These are phyloP conservation scores for Ciconia boyciana DNA, from an alignment of 2,113 vertebrate species.

Conservation along the genomic window DNA sequence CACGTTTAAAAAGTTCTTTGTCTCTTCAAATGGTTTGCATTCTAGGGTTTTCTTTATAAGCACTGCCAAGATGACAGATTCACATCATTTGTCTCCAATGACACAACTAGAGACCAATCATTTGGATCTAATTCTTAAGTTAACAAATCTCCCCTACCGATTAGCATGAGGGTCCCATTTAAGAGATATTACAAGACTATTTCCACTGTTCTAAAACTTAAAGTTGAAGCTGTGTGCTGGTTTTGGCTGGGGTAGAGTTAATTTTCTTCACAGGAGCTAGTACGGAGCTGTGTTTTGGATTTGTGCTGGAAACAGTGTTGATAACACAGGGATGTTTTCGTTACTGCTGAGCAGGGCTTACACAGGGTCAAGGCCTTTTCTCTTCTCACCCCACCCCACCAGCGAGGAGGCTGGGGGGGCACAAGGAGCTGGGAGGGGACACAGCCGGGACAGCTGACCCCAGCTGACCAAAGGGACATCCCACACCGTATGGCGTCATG, in stretches of 20 bases:
- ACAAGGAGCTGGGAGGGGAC: neutral
- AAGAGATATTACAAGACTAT: neutral
- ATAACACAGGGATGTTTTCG: neutral
- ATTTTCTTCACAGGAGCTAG: neutral
- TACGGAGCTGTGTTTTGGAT: neutral
- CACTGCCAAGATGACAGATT: neutral
- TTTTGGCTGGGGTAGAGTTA: neutral
- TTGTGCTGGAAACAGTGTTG: neutral
- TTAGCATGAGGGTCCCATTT: neutral
- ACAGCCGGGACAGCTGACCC: neutral
- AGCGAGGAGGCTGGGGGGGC: neutral
- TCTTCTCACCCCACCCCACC: neutral
- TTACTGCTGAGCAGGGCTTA: neutral
- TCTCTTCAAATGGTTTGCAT: neutral
- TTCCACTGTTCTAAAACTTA: neutral
- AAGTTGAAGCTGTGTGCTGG: neutral
- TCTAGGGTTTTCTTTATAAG: neutral
- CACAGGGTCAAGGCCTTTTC: neutral
- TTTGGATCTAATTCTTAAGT: neutral
- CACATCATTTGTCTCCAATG: neutral
- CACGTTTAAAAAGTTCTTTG: neutral
- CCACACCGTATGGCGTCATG: fast-evolving
- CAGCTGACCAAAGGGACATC: neutral
- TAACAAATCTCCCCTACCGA: neutral
- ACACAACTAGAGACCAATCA: neutral